Base-by-base conservation (phyloP, 1,140 invertebrate genomes). In the Cotesia glomerata region DNA sequence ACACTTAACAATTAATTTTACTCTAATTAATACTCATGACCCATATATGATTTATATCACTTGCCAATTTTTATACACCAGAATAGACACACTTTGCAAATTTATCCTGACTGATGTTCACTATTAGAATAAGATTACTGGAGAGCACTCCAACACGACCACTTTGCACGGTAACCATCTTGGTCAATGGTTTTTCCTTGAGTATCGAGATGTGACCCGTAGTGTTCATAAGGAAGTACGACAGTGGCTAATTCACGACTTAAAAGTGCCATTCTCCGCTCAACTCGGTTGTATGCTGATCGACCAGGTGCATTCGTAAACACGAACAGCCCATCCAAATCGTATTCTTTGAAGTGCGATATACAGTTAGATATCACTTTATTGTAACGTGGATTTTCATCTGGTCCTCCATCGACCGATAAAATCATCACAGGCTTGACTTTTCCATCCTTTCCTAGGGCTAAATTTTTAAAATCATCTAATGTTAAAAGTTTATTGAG, bases 301-400 rank as follows among this genome's bases (percentile, higher is more conserved):
- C 78, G 71, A 14, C 84, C 82, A 56, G 85, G 84, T 56, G 85
- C 85, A 83, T 88, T 84, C 13, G 82, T 85, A 26, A 78, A 79
- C 67, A 87, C 78, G 71, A 83, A 86, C 62, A 87, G 18, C 62
- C 80, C 85, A 78, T 88, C 86, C 18, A 87, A 76, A 80, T 88
- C 77, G 71, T 77, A 69, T 54, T 77, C 68, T 58, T 74, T 69
- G 78, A 87, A 87, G 72, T 83, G 78, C 7, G 80, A 13, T 69
- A 85, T 80, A 49, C 80, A 82, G 65, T 66, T 32, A 5, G 54
- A 39, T 54, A 86, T 85, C 13, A 82, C 79, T 75, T 85, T 80
- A 18, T 51, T 39, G 79, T 86, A 84, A 66, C 82, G 67, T 45
- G 85, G 86, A 69, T 85, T 86, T 81, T 87, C 82, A 72, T 88